phyloP scores from a whole-genome alignment of 1,140 invertebrate species.

The Galleria mellonella region DNA sequence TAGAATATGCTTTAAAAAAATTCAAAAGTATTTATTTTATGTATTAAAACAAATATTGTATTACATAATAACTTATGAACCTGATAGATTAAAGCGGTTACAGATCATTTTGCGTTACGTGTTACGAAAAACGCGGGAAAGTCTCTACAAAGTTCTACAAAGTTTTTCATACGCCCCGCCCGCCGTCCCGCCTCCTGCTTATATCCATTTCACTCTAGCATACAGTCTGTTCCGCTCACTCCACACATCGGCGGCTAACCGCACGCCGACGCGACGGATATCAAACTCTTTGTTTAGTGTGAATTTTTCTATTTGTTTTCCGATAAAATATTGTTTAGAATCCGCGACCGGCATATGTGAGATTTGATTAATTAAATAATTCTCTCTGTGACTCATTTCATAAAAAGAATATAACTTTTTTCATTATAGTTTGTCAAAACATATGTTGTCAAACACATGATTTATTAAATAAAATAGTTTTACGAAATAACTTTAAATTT shows the following conservation, averaged over 20 bases:
- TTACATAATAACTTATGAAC: no score
- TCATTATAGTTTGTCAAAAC: no score
- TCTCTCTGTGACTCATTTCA: no score
- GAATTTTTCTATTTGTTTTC: background rate
- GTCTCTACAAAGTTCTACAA: constrained; percentile 31
- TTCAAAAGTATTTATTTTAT: no score
- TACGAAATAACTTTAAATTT: no score
- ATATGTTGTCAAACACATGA: no score
- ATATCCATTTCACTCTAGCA: constrained; percentile 26
- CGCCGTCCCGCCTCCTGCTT: constrained; percentile 30
- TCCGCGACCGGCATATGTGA: background rate
- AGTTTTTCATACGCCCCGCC: constrained; percentile 26
- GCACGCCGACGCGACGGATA: constrained; percentile 22
- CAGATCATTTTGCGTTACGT: no score
- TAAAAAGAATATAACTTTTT: no score
- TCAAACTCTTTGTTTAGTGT: constrained; percentile 13
- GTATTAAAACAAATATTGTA: no score
- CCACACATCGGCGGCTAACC: constrained; percentile 36
- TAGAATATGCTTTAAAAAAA: no score
- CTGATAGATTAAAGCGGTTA: no score
- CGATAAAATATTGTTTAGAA: background rate
- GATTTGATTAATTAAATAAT: background rate
- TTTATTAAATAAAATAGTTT: no score
- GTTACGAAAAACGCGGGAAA: constrained; percentile 44
- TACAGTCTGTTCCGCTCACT: constrained; percentile 30